Evolutionary conservation across 1,140 invertebrate species (phyloP).

Genomic region (Temnothorax longispinosus): DNA sequence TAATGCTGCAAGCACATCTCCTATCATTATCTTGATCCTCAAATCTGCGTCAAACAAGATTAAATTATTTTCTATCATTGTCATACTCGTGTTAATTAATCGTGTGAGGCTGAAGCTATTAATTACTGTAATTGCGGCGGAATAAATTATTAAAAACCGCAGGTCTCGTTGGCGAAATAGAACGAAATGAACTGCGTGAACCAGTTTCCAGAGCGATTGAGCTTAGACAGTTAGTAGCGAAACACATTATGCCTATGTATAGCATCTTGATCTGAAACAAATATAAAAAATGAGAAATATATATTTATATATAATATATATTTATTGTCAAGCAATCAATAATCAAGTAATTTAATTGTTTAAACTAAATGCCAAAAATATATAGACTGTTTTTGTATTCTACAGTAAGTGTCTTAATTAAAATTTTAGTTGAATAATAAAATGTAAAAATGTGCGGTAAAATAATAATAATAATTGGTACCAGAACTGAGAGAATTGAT

Average conservation of each 20-base stretch:
- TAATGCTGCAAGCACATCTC: slow-evolving; percentile 72
- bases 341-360: background rate
- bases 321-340: background rate
- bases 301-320: background rate
- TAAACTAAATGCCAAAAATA: background rate
- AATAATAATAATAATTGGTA: background rate
- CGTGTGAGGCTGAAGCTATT: background rate
- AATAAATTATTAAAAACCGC: slow-evolving; percentile 73
- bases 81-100: background rate
- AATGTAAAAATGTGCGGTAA: background rate
- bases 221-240: slow-evolving; percentile 73
- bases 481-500: background rate
- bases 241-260: slow-evolving; percentile 72
- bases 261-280: slow-evolving; percentile 66
- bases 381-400: background rate
- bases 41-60: slow-evolving; percentile 64
- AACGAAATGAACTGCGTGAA: slow-evolving; percentile 60
- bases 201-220: slow-evolving; percentile 72
- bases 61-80: background rate
- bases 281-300: background rate
- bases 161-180: slow-evolving; percentile 68
- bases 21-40: slow-evolving; percentile 69
- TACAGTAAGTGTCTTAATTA: background rate
- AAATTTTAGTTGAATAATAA: background rate
- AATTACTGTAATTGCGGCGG: slow-evolving; percentile 75